Base-by-base conservation (phyloP, 2,797 vertebrate genomes). In the Catostomus latipinnis region DNA sequence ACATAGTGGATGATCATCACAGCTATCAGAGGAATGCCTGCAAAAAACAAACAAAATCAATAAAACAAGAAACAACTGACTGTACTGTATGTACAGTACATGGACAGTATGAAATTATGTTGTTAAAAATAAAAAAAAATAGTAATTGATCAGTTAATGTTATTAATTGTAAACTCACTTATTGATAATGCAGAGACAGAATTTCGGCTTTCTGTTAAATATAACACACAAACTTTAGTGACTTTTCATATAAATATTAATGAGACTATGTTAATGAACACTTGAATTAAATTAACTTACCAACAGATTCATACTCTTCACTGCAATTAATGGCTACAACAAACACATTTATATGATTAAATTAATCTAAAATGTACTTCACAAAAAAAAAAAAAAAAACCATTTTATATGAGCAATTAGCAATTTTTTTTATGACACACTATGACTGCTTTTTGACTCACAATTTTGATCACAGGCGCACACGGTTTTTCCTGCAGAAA, bases 401-500 rank as follows among this genome's bases (percentile, higher is more conserved):
- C 4, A 57, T 3, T 4, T 12, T 62, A 63, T 22, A 63, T 1
- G 8, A 43, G 34, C 7, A 67, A 11, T 5, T 66, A 22, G 22
- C 22, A 22, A 1, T 1, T 22, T 22, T 34, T 34, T 34, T 34
- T 34, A 34, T 9, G 7, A 4, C 34, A 34, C 34, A 34, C 34
- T 34, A 34, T 34, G 34, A 34, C 34, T 34, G 34, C 34, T 34
- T 34, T 45, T 2, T 60, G 8, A 82, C 85, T 81, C 11, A 86
- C 85, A 71, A 16, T 81, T 4, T 57, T 86, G 82, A 12, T 82
- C 67, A 16, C 1, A 0, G 4, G 80, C 85, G 56, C 85, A 86
- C 3, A 0, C 3, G 34, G 1, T 66, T n/a, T 62, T 43, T 0
- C n/a, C 84, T 84, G 49, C 14, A 14, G 34, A 70, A 71, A 57